These are phyloP conservation scores for Tubiluchus corallicola DNA, from an alignment of 2,888 invertebrate genomes.

Conservation along the genomic window DNA sequence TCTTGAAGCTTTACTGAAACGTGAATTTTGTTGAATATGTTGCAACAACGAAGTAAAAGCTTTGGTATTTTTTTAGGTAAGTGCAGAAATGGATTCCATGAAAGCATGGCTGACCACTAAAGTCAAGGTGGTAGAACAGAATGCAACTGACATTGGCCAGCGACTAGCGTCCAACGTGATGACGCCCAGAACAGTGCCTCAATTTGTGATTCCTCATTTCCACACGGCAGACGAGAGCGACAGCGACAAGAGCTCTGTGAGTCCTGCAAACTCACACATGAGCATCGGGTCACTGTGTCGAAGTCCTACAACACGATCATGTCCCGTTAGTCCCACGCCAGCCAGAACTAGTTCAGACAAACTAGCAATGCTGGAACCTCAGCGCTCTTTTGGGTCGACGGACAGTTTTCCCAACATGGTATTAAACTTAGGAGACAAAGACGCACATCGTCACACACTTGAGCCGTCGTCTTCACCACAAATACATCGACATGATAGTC, in stretches of 20 bases:
- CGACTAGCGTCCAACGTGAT: background rate
- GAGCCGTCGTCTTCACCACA: background rate
- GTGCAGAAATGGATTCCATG: background rate
- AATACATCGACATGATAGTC: background rate
- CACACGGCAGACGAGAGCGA: background rate
- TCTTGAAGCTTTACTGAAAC: too few species aligned
- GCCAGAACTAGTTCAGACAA: background rate
- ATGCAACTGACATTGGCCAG: background rate
- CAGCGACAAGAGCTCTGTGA: background rate
- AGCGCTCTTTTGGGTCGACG: background rate
- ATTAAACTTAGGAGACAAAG: background rate
- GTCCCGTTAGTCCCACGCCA: background rate
- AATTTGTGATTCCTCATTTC: conserved; percentile 1
- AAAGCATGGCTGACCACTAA: conserved; percentile 1
- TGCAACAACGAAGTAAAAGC: too few species aligned
- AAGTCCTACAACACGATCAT: background rate
- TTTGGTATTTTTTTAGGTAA: too few species aligned
- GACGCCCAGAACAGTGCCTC: background rate
- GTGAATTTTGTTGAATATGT: too few species aligned
- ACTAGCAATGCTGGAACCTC: background rate
- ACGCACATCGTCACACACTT: background rate
- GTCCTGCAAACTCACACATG: background rate
- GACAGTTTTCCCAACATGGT: conserved; percentile 1
- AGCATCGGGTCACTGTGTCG: conserved; percentile 1
- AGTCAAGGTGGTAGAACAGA: background rate